These are phyloP conservation scores for Lutjanus erythropterus DNA, from an alignment of 2,113 vertebrate genomes.

Conservation along the genomic window DNA sequence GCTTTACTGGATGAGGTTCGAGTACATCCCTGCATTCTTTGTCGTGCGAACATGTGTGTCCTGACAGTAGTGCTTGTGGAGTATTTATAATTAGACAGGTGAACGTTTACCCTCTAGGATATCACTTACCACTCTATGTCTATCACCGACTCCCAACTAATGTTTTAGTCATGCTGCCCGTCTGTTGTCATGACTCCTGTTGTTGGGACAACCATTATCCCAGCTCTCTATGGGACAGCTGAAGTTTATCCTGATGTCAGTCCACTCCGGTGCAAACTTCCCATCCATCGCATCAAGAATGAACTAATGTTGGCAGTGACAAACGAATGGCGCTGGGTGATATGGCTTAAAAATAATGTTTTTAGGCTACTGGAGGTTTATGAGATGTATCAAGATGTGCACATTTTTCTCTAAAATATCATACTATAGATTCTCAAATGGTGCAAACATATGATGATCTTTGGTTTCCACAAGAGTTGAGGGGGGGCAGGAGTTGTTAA, in stretches of 20 bases:
- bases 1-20: neutral
- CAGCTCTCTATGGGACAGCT: neutral
- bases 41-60: neutral
- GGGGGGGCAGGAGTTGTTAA: too few species aligned
- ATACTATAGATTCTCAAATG: too few species aligned
- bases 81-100: conserved; percentile 48
- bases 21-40: neutral
- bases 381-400: too few species aligned
- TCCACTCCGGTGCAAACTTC: neutral
- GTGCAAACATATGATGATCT: too few species aligned
- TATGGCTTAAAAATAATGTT: too few species aligned
- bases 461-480: too few species aligned
- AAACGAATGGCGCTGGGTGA: neutral
- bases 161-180: conserved; percentile 55
- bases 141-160: conserved; percentile 37
- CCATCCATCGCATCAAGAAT: neutral
- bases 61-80: conserved; percentile 7
- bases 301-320: neutral
- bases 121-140: conserved; percentile 45
- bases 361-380: too few species aligned
- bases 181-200: conserved; percentile 55
- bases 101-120: conserved; percentile 45
- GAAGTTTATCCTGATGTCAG: conserved; percentile 1
- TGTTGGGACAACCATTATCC: conserved; percentile 51
- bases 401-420: too few species aligned